Evolutionary conservation across 2,797 vertebrate species (phyloP), one percentile per base, ranked within the genome.

Genomic region (Sebastes umbrosus): DNA sequence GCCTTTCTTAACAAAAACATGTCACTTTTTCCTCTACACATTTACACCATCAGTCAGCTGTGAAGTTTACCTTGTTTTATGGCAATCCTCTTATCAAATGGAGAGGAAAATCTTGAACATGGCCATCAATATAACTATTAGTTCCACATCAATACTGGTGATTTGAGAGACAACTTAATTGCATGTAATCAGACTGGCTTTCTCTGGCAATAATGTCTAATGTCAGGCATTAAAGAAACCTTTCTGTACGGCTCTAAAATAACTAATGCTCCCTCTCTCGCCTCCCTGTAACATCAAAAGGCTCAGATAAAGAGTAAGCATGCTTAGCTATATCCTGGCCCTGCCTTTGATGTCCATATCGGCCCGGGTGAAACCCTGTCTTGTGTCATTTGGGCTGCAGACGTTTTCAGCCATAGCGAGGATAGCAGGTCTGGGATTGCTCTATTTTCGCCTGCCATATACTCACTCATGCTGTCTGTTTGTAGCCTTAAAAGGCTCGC

Each of bases 301-400:
- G 60, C 62, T 71, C 4, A 67, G 89, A 90, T 92, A 86, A 88
- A 85, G 85, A 78, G 55, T 77, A 77, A 83, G 88, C 83, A 83
- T 79, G 82, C 78, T 88, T 77, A 87, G 82, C 86, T 86, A 31
- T 82, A 84, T 87, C 84, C 87, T 58, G 22, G 75, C 62, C 69
- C 64, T 59, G 76, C 62, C 91, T 95, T 94, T 94, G 91, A 93
- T 90, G 92, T 94, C 86, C 85, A 74, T 87, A 75, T 69, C 11
- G 55, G 87, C 84, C 88, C 82, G 79, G 75, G 75, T 91, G 84
- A 83, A 87, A 85, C 82, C 72, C 90, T 93, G 92, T 84, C 90
- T 90, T 80, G 65, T 90, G 90, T 94, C 87, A 89, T 89, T 91
- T 88, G 73, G 85, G 65, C 83, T 83, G 79, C 83, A 90, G 81